Evolutionary conservation across 2,113 vertebrate species (phyloP).

Genomic region (Sinocyclocheilus grahami): DNA sequence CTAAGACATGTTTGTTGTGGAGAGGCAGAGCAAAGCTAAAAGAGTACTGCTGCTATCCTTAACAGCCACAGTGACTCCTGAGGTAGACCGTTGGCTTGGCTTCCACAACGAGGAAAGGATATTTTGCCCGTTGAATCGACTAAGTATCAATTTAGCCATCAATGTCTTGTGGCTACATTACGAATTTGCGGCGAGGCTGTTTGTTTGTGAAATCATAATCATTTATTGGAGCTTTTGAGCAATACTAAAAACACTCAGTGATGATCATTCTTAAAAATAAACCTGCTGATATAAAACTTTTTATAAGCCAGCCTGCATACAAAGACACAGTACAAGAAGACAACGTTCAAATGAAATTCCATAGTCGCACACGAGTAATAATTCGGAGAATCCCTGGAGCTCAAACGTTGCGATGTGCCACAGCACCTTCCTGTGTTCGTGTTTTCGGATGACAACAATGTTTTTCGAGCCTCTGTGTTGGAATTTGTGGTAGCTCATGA

Average conservation of each 20-base stretch:
- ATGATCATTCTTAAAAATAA: constrained; percentile 22
- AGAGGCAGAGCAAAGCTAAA: constrained; percentile 42
- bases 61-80: constrained; percentile 49
- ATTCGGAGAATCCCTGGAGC: neutral
- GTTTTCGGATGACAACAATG: constrained; percentile 28
- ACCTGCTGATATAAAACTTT: neutral
- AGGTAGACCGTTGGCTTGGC: constrained; percentile 40
- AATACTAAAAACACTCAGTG: constrained; percentile 6
- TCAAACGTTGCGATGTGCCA: neutral
- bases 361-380: neutral
- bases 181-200: constrained; percentile 36
- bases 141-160: constrained; percentile 50
- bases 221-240: constrained; percentile 14
- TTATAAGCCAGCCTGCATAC: neutral
- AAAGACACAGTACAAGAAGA: neutral
- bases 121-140: constrained; percentile 39
- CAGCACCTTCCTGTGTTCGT: constrained; percentile 39
- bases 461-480: constrained; percentile 38
- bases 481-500: constrained; percentile 51
- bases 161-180: constrained; percentile 36
- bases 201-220: constrained; percentile 44
- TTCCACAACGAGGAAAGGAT: constrained; percentile 41
- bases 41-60: constrained; percentile 44
- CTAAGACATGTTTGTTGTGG: constrained; percentile 53
- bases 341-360: neutral